Evolutionary conservation across 2,113 vertebrate species (phyloP).

Genomic region (Galbula dea): DNA sequence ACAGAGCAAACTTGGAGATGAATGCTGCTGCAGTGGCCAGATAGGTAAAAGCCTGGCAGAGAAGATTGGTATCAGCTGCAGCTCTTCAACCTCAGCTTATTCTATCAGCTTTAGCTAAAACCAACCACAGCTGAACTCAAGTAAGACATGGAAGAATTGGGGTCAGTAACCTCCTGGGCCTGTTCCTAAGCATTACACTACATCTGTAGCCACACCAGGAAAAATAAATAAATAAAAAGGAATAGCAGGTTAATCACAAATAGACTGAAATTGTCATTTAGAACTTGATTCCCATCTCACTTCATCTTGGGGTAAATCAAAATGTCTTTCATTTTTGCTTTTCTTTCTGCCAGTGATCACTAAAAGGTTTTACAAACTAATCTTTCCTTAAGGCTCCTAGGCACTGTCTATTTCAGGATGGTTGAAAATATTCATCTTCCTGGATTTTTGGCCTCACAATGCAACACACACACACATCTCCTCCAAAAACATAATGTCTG

Average conservation of each 20-base stretch:
- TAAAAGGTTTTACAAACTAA: background rate
- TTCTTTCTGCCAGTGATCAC: background rate
- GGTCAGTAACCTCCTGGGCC: background rate
- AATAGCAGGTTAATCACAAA: background rate
- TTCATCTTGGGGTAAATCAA: background rate
- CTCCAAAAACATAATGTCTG: background rate
- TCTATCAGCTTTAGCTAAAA: background rate
- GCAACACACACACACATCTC: background rate
- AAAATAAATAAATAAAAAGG: too few relatives aligned
- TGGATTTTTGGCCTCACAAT: background rate
- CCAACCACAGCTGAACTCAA: background rate
- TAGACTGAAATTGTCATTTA: background rate
- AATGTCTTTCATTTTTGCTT: background rate
- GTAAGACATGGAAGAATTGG: background rate
- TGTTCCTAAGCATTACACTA: background rate
- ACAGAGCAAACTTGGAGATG: background rate
- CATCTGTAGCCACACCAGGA: background rate
- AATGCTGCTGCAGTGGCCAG: background rate
- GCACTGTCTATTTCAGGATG: background rate
- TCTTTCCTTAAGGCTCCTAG: background rate
- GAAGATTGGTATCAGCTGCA: background rate
- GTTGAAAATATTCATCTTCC: background rate
- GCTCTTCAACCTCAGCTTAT: background rate
- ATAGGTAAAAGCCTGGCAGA: background rate
- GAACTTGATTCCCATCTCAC: background rate